Conservation (phyloP, 2,797 vertebrate genomes). For the Rhyacichthys aspro region DNA sequence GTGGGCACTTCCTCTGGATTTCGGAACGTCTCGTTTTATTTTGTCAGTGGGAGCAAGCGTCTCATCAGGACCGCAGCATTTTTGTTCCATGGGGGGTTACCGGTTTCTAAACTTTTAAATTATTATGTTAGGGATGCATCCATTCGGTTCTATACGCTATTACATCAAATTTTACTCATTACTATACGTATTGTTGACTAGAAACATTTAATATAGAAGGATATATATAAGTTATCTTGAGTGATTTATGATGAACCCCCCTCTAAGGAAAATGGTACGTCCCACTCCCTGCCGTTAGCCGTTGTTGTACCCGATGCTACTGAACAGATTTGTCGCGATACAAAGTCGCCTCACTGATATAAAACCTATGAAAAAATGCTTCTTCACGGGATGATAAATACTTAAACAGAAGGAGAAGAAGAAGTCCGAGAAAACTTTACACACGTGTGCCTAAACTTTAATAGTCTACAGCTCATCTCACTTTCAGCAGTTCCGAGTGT, state of each 20-base stretch:
- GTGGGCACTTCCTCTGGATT: slow-evolving; percentile 48
- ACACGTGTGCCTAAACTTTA: slow-evolving; percentile 68
- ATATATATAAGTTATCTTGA: not conserved
- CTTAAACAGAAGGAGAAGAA: slow-evolving; percentile 50
- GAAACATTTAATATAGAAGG: rapidly evolving
- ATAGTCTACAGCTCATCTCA: slow-evolving; percentile 38
- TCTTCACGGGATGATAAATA: slow-evolving; percentile 56
- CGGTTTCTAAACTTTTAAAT: rapidly evolving
- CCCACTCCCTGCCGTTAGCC: slow-evolving; percentile 78
- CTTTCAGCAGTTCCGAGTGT: slow-evolving; percentile 64
- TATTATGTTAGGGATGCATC: no score
- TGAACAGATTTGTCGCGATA: slow-evolving; percentile 68
- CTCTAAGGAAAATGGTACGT: slow-evolving; percentile 58
- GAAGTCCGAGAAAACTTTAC: slow-evolving; percentile 68
- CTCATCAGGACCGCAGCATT: slow-evolving; percentile 46
- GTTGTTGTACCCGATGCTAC: slow-evolving; percentile 75
- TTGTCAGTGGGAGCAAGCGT: slow-evolving; percentile 50
- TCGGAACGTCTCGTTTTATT: slow-evolving; percentile 63
- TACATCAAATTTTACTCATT: not conserved
- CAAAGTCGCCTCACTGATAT: slow-evolving; percentile 56
- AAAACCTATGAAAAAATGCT: slow-evolving; percentile 71
- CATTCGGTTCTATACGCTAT: no score
- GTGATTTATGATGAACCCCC: not conserved
- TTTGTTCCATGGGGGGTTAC: slow-evolving; percentile 11
- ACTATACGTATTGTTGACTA: not conserved